A percentile compares a stretch with the other conserved stretches of the same genome.
phyloP scores from a whole-genome alignment of 2,888 invertebrate genomes.

The Rotaria macrura region DNA sequence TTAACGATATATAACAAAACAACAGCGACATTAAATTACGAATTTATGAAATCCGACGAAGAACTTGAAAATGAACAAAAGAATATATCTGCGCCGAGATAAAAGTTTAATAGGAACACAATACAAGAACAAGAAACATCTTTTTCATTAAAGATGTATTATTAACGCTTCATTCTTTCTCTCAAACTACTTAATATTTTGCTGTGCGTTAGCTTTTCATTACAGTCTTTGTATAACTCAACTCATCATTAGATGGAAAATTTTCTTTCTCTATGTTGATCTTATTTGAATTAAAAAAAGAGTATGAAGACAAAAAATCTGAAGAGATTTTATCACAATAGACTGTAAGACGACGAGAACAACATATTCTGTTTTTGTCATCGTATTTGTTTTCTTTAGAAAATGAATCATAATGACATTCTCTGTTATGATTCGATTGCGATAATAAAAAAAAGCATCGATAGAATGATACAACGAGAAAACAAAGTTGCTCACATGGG shows the following conservation, averaged over 20 bases:
- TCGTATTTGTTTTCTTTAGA: no score
- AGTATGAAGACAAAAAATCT: background rate
- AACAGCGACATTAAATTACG: background rate
- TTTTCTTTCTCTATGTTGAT: background rate
- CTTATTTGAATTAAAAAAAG: background rate
- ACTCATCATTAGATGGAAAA: background rate
- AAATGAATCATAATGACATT: no score
- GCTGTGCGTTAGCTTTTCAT: background rate
- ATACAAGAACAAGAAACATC: background rate
- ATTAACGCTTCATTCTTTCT: background rate
- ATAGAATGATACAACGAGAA: no score
- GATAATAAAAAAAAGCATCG: no score
- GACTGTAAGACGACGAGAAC: no score
- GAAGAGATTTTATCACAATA: no score
- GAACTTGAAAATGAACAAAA: background rate
- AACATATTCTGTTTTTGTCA: no score
- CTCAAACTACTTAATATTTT: background rate
- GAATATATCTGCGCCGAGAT: background rate
- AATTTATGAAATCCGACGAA: background rate
- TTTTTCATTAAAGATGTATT: background rate
- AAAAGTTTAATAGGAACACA: background rate
- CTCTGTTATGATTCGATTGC: no score
- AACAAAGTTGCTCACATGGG: no score
- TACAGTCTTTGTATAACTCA: background rate
- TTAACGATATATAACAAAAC: constrained; percentile 8